These are phyloP conservation scores for Cynaeus angustus DNA, from an alignment of 2,888 invertebrate species.

Conservation along the genomic window DNA sequence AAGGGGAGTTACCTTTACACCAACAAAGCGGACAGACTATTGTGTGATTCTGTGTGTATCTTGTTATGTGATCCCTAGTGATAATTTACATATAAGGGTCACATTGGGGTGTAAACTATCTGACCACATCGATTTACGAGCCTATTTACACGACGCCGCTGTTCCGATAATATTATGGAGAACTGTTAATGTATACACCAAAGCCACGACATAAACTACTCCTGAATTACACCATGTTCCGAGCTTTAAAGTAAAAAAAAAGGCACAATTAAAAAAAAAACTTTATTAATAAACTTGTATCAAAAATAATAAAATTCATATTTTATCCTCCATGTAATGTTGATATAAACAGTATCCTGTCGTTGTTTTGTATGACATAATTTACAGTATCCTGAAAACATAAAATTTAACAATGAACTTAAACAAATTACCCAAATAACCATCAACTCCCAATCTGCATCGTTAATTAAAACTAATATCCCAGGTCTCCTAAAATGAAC, in stretches of 20 bases:
- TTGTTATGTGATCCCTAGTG: conserved; percentile 39
- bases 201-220: conserved; percentile 46
- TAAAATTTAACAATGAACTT: conserved; percentile 1
- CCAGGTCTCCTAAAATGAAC: conserved; percentile 77
- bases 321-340: conserved; percentile 87
- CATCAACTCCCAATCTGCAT: conserved; percentile 95
- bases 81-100: conserved; percentile 49
- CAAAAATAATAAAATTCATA: conserved; percentile 24
- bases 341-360: conserved; percentile 87
- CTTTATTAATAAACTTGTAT: conserved; percentile 23
- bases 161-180: conserved; percentile 47
- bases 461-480: conserved; percentile 94
- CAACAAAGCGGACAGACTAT: conserved; percentile 24
- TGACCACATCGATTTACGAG: conserved; percentile 53
- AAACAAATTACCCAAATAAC: conserved; percentile 68
- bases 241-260: background rate
- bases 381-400: conserved; percentile 77
- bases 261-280: conserved; percentile 19
- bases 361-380: conserved; percentile 80
- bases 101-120: conserved; percentile 50
- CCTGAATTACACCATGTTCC: background rate
- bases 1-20: conserved; percentile 12
- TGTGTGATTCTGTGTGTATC: conserved; percentile 36
- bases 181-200: conserved; percentile 44
- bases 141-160: conserved; percentile 51